phyloP scores from a whole-genome alignment of 2,888 invertebrate genomes.

The Calameuta filiformis region DNA sequence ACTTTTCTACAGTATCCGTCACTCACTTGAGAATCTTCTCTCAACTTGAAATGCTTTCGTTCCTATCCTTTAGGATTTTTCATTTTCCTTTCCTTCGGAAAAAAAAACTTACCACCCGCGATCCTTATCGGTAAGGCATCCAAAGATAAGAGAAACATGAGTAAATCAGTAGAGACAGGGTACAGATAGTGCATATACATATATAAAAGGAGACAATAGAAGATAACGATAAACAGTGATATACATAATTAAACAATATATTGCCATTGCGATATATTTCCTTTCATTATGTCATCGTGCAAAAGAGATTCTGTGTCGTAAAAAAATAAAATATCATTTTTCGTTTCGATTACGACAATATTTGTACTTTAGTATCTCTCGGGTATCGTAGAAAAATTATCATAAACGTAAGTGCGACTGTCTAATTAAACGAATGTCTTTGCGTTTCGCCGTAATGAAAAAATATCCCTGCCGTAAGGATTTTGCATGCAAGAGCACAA shows the following conservation, averaged over 20 bases:
- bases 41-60: not conserved
- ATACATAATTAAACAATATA: not conserved
- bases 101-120: constrained; percentile 55
- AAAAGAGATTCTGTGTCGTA: not conserved
- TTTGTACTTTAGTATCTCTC: not conserved
- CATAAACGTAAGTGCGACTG: not conserved
- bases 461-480: not conserved
- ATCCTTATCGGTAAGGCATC: constrained; percentile 54
- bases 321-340: not conserved
- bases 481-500: not conserved
- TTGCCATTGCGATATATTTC: not conserved
- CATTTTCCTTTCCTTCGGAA: not conserved
- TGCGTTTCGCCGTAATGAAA: not conserved
- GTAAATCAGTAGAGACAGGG: constrained; percentile 33
- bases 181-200: constrained; percentile 21
- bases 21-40: not conserved
- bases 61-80: not conserved
- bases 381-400: not conserved
- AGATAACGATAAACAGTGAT: constrained; percentile 13
- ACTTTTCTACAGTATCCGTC: not conserved
- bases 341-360: not conserved
- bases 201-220: constrained; percentile 18
- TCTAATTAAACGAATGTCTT: not conserved
- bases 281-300: not conserved
- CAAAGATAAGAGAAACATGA: constrained; percentile 39